A percentile compares a stretch with the other conserved stretches of the same genome.
phyloP scores from a whole-genome alignment of 2,888 invertebrate species.

The Malacosoma neustria region DNA sequence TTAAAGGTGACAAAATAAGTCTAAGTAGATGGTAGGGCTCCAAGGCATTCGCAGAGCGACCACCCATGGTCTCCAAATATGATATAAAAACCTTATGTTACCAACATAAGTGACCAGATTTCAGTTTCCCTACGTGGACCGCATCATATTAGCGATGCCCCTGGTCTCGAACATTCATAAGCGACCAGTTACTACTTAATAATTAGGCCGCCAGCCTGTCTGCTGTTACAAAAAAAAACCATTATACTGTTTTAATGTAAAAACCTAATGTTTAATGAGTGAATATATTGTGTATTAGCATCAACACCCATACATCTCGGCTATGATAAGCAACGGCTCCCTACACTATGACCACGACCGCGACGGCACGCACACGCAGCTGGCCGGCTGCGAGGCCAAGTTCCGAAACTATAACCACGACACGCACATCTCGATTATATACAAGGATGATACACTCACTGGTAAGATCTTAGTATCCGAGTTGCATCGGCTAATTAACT shows the following conservation, averaged over 20 bases:
- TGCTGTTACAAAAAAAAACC: no score
- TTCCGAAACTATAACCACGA: constrained; percentile 94
- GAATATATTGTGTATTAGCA: constrained; percentile 76
- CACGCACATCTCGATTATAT: constrained; percentile 92
- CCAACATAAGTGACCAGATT: no score
- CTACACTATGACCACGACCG: constrained; percentile 97
- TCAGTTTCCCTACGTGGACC: no score
- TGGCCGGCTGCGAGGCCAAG: constrained; percentile 97
- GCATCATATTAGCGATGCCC: no score
- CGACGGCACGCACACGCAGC: constrained; percentile 98
- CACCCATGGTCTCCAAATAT: no score
- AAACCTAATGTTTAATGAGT: background rate
- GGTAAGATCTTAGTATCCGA: constrained; percentile 76
- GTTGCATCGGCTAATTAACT: no score
- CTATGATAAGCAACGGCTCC: constrained; percentile 98
- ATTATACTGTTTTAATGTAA: background rate
- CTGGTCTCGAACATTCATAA: no score
- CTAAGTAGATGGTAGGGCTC: no score
- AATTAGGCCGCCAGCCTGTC: no score
- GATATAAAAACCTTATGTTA: no score
- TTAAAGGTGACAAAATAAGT: no score
- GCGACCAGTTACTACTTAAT: background rate
- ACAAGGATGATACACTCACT: constrained; percentile 91
- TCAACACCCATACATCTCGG: constrained; percentile 98
- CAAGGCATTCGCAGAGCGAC: no score